These are phyloP conservation scores for Cyprinus carpio DNA, from an alignment of 2,113 vertebrate genomes.

Conservation along the genomic window DNA sequence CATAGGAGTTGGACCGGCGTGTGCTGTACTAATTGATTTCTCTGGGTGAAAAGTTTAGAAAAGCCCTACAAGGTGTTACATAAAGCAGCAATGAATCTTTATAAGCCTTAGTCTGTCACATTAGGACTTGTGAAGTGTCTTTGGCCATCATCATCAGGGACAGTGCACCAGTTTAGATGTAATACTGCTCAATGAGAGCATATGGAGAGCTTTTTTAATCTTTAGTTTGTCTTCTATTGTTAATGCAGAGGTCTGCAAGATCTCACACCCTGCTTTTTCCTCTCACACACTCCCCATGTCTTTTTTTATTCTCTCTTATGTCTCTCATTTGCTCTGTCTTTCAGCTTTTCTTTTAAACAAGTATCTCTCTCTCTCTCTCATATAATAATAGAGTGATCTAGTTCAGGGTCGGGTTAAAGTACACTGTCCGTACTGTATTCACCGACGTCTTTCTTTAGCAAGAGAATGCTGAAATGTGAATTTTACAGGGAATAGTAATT, in stretches of 20 bases:
- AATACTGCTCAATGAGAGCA: not conserved
- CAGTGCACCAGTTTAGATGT: not conserved
- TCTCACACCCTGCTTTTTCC: slow-evolving; percentile 37
- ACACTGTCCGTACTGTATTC: slow-evolving; percentile 35
- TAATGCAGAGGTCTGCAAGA: not conserved
- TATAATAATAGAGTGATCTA: slow-evolving; percentile 31
- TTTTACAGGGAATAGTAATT: not conserved
- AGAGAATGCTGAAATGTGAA: not conserved
- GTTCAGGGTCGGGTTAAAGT: slow-evolving; percentile 7
- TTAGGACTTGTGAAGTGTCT: not conserved
- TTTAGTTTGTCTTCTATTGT: slow-evolving; percentile 27
- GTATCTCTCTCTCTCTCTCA: too few relatives aligned
- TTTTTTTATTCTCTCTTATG: not conserved
- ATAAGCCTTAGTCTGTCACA: not conserved
- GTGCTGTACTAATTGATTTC: too few relatives aligned
- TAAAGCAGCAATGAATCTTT: not conserved
- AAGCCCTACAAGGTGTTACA: not conserved
- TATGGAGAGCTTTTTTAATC: slow-evolving; percentile 31
- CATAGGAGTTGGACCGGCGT: too few relatives aligned
- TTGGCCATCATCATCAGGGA: not conserved
- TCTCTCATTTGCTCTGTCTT: not conserved
- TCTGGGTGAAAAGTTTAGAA: not conserved
- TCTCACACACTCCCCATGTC: not conserved
- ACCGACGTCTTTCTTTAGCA: slow-evolving; percentile 6
- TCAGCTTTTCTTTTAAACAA: not conserved